Base-by-base conservation (phyloP, 2,888 invertebrate genomes). In the Bedellia somnulentella region DNA sequence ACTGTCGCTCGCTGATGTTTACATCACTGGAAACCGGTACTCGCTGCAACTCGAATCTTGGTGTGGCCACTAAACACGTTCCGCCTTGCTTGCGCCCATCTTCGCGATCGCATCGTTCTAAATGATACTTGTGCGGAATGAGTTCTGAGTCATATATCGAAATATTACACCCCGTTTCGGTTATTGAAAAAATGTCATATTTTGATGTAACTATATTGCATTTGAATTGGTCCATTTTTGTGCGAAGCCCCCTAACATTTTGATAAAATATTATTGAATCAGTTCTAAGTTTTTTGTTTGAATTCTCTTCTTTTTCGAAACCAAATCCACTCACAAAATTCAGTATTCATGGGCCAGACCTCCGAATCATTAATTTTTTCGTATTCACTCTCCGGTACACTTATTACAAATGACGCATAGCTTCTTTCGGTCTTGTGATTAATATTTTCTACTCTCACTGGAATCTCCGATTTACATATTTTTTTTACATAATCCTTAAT, bases 11-110 rank as follows among this genome's bases (percentile, higher is more conserved):
- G 10, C 31, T 10, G 5, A 31, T 11, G 23, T 30, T 14, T 1
- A 29, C 11, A 10, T 24, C 27, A 18, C 22, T 15, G 4, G 27
- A 24, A n/a, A 29, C 3, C 12, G 14, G 9, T 14, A 29, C 15
- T 22, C 15, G 17, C 17, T 27, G 15, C 24, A 29, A 4, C 29
- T 29, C 17, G n/a, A 30, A 26, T 10, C 30, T 5, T 17, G 33
- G 30, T 15, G 16, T 27, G 3, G 36, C 29, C 15, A 13, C 29
- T 5, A 18, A 9, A 18, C 5, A 18, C 18, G 18, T 9, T 18
- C 18, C 18, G 5, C 18, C 18, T 9, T 18, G 18, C 18, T 18
- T 22, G 9, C 29, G 23, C 5, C 14, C 29, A 10, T 23, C 14
- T 2, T 8, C n/a, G 11, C 29, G 22, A n/a, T 22, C 22, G 13